Conservation (phyloP, 2,113 vertebrate genomes). For the Sander lucioperca region DNA sequence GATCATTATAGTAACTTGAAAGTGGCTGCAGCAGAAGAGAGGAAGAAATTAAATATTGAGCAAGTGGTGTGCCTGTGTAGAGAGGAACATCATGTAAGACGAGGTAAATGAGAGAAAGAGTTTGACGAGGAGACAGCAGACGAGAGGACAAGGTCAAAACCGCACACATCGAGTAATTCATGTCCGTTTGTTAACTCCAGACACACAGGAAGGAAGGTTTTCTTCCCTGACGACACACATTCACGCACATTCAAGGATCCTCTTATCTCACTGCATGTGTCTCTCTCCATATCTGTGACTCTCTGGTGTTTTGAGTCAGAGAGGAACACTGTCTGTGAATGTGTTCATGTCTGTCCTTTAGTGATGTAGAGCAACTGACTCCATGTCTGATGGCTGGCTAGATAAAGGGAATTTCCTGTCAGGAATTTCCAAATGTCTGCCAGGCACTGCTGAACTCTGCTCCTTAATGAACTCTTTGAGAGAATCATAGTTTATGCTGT, state of each 20-base stretch:
- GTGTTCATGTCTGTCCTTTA: conserved; percentile 32
- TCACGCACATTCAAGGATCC: conserved; percentile 53
- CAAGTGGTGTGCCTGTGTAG: conserved; percentile 21
- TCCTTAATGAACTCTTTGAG: conserved; percentile 55
- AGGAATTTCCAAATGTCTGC: conserved; percentile 72
- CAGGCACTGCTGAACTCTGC: conserved; percentile 51
- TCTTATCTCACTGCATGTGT: conserved; percentile 61
- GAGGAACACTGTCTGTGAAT: conserved; percentile 54
- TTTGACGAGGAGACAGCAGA: conserved; percentile 41
- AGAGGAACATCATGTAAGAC: conserved; percentile 52
- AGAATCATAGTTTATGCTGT: conserved; percentile 47
- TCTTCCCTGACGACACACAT: conserved; percentile 51
- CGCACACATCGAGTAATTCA: conserved; percentile 43
- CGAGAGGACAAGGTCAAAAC: conserved; percentile 40
- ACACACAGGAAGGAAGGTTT: conserved; percentile 58
- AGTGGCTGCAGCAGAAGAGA: conserved; percentile 22
- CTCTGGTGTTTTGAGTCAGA: conserved; percentile 54
- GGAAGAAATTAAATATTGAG: conserved; percentile 40
- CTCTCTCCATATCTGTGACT: conserved; percentile 58
- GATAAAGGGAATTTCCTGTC: conserved; percentile 75
- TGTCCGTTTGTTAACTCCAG: conserved; percentile 55
- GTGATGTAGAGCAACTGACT: conserved; percentile 52
- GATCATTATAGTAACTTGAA: conserved; percentile 38
- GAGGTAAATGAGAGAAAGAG: conserved; percentile 32
- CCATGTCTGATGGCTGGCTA: conserved; percentile 53